Base-by-base conservation (phyloP, 2,888 invertebrate genomes). In the Gonocerus acuteangulatus region DNA sequence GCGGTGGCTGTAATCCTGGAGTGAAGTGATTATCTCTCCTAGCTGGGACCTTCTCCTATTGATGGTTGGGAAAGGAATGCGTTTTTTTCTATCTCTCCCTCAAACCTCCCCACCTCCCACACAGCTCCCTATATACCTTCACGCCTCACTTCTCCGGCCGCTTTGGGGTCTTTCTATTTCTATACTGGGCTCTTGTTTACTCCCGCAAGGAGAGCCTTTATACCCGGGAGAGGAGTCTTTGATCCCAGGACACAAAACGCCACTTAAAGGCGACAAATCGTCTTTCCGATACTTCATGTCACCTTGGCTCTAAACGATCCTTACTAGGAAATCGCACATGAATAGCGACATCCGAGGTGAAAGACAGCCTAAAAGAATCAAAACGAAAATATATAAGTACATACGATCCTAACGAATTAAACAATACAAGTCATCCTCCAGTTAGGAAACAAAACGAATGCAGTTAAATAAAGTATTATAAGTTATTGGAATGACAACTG, bases 251-350 rank as follows among this genome's bases (percentile, higher is more conserved):
- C 15, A 39, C 39, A 39, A 39, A 39, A 39, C 39, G 39, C 39
- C 39, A 39, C 39, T 39, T 39, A 39, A 39, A 39, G 39, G 39
- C 39, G 39, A 39, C 39, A 39, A 39, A 39, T 39, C 39, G 39
- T 3, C 39, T 27, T 27, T 9, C 27, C 27, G 27, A 6, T 27
- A 6, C 27, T 27, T 27, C n/a, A n/a, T n/a, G n/a, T n/a, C n/a
- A n/a, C n/a, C n/a, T n/a, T n/a, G n/a, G n/a, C n/a, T n/a, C n/a
- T n/a, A n/a, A n/a, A n/a, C n/a, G n/a, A n/a, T n/a, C n/a, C n/a
- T n/a, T n/a, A n/a, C n/a, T n/a, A n/a, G n/a, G n/a, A n/a, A n/a
- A n/a, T n/a, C n/a, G n/a, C n/a, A n/a, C n/a, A n/a, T n/a, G n/a
- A n/a, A n/a, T n/a, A n/a, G n/a, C n/a, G n/a, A n/a, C n/a, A n/a